phyloP scores from a whole-genome alignment of 2,888 invertebrate genomes.

The Epinotia ramella region DNA sequence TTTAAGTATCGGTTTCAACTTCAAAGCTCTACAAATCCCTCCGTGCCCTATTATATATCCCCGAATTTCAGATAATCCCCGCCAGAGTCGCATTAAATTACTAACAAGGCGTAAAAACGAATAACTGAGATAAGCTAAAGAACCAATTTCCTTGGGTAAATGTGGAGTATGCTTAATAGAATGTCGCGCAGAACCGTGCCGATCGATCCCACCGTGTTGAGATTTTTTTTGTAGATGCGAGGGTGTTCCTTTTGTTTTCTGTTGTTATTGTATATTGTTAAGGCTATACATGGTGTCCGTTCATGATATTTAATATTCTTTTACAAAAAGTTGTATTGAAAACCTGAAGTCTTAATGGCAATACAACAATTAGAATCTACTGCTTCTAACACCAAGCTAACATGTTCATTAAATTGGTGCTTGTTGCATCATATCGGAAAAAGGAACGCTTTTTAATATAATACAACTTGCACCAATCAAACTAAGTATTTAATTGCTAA shows the following conservation, averaged over 20 bases:
- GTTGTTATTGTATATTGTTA: neutral
- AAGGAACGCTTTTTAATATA: no score
- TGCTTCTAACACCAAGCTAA: no score
- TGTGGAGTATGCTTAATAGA: conserved; percentile 47
- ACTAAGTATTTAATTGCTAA: neutral
- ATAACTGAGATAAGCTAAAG: conserved; percentile 47
- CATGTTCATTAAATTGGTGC: no score
- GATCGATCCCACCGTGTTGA: conserved; percentile 24
- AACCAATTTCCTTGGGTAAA: conserved; percentile 48
- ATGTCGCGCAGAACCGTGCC: conserved; percentile 36
- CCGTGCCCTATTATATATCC: conserved; percentile 16
- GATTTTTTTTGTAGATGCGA: conserved; percentile 14
- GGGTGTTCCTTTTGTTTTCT: conserved; percentile 2
- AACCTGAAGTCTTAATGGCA: no score
- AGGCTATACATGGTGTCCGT: neutral
- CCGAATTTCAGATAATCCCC: conserved; percentile 30
- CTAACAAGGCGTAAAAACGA: conserved; percentile 45
- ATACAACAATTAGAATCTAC: no score
- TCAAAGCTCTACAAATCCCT: conserved; percentile 18
- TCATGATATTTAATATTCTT: no score
- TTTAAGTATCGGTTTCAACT: conserved; percentile 17
- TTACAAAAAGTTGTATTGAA: no score
- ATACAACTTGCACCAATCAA: neutral
- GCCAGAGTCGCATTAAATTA: conserved; percentile 39
- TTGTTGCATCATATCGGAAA: no score